phyloP scores from a whole-genome alignment of 2,888 invertebrate genomes.

The Mesorhabditis belari region DNA sequence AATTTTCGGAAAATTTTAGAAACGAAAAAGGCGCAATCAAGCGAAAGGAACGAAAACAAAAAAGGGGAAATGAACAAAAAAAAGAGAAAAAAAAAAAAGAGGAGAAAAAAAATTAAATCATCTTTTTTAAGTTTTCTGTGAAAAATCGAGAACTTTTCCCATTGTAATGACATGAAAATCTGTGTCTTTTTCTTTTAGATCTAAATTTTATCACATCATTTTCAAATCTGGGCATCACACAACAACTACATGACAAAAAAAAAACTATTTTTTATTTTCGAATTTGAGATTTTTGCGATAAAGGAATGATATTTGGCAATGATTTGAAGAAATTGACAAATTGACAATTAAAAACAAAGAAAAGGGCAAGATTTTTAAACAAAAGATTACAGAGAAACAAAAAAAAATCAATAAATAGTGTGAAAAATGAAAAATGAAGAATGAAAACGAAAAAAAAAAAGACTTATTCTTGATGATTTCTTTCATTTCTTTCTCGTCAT shows the following conservation, averaged over 20 bases:
- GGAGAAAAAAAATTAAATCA: too few species aligned
- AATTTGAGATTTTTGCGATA: conserved; percentile 3
- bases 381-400: conserved; percentile 3
- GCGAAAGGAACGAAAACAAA: too few species aligned
- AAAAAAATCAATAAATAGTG: conserved; percentile 2
- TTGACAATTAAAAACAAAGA: conserved; percentile 1
- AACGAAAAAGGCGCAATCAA: too few species aligned
- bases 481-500: conserved; percentile 46
- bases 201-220: not conserved
- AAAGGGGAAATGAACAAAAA: too few species aligned
- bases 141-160: too few species aligned
- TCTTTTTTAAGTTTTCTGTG: too few species aligned
- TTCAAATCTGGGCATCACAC: conserved; percentile 2
- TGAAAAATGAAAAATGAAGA: not conserved
- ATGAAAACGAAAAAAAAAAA: not conserved
- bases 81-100: too few species aligned
- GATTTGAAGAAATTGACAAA: not conserved
- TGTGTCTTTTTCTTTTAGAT: conserved; percentile 3
- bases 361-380: not conserved
- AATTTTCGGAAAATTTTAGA: too few species aligned
- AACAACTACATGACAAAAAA: not conserved
- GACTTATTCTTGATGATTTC: not conserved
- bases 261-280: conserved; percentile 2
- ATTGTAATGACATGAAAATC: too few species aligned
- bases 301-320: not conserved